Base-by-base conservation (phyloP, 2,797 vertebrate species). In the Mus caroli region DNA sequence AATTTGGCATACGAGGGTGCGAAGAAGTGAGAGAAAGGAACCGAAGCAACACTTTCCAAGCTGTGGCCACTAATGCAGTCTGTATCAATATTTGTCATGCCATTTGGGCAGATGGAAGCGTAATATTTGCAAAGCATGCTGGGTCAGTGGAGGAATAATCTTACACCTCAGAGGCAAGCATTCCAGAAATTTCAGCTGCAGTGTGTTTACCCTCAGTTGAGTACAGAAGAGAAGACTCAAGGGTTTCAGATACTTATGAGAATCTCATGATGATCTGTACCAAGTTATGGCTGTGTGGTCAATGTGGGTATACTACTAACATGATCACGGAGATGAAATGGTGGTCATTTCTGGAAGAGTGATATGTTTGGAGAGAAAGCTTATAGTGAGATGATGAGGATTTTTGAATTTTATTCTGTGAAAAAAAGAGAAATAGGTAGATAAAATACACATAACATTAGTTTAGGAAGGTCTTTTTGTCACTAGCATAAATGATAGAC, bases 321-420 rank as follows among this genome's bases (percentile, higher is more conserved):
- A 95, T 96, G 28, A 4, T 11, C 69, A 94, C 4, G 78, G 24
- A 43, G 5, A 40, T 78, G 83, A 82, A 92, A 89, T 67, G 15
- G 78, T 88, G 17, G 31, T 26, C 54, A 77, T 86, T 94, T 92
- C 40, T 46, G 93, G 37, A 94, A 88, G 75, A 82, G 40, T 11
- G 54, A 92, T 75, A 91, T 22, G 56, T 82, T 52, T 78, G 76
- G 71, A 94, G 54, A 82, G 58, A 86, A 80, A 83, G 60, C 26
- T 64, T 93, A 56, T 80, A 34, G 62, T 6, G 37, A 91, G 82
- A 83, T 92, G 31, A 90, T 92, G 11, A 67, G 46, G 2, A 3
- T 40, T 22, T 94, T 96, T 96, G 37, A 88, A 80, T 93, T 86
- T 95, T 91, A 69, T 92, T 92, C 54, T 88, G 40, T 88, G n/a